Evolutionary conservation across 2,888 invertebrate genomes (phyloP), one percentile per base, ranked within the genome.

Genomic region (Diaprepes abbreviatus): DNA sequence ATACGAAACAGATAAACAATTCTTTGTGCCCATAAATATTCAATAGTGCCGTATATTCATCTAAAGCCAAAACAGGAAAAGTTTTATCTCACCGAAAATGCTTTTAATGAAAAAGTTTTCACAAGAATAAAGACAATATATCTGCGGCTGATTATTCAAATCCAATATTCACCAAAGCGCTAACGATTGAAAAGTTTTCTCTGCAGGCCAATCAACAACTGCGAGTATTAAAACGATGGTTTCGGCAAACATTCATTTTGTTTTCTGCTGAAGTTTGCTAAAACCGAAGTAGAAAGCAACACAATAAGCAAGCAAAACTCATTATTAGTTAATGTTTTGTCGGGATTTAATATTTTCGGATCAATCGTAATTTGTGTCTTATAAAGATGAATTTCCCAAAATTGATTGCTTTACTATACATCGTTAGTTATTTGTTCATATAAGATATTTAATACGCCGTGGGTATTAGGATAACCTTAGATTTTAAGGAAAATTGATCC

Each of bases 91-190:
- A 7, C 6, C 16, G 48, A 12, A 14, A 43, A 59, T 31, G 43
- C 21, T 66, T 65, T 59, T 66, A 66, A 59, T 66, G 58, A 54
- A 66, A 66, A 66, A 52, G 38, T 59, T 59, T 52, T 24, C n/a
- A 10, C 35, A 21, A 52, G 59, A 66, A 66, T 59, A 59, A 66
- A 59, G 52, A 59, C 66, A 66, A 66, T 66, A 66, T 66, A 66
- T 66, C 59, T 52, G 31, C 14, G 36, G 31, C 54, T 66, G 59
- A 66, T 66, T 66, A 66, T 66, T 66, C 52, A 66, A 66, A 66
- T 66, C 54, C 52, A 59, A 59, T 59, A 52, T 59, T 66, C 57
- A 36, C 40, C 36, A 55, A 48, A 21, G 50, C 55, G 43, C 43
- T 43, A 57, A 65, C 65, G 65, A 57, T 65, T 65, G 57, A 50